Base-by-base conservation (phyloP, 2,113 vertebrate species). In the Cricetomys ansorgei region DNA sequence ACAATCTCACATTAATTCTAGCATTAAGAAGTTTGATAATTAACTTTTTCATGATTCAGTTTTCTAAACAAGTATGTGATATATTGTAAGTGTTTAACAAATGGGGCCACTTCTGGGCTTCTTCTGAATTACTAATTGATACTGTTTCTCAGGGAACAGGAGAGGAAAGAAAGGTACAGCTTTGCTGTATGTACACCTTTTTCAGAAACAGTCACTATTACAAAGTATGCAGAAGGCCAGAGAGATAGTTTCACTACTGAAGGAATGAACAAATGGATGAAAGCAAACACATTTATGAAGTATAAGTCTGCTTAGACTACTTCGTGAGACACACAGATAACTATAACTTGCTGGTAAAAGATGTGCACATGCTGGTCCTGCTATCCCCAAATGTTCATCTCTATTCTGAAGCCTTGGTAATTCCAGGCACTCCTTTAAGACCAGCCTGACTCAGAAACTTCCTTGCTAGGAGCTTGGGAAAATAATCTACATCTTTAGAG, bases 51-150 rank as follows among this genome's bases (percentile, higher is more conserved):
- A 73, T 76, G 40, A 77, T 69, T 96, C 29, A n/a, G 21, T 59
- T 95, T 92, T 65, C 76, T 80, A 69, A 48, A 50, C 45, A 86
- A 86, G 34, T 50, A 53, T 69, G 31, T 69, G 43, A 67, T 27
- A 69, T 57, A 15, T 64, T 50, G 3, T 69, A 80, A 72, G 29
- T 87, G 9, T 80, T 81, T n/a, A 48, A 86, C 29, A 86, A 91
- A 80, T 45, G 57, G 57, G n/a, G 13, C 29, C 53, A 86, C 84
- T 69, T 62, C 0, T 72, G 25, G 59, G 67, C 34, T 88, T 93
- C 11, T 45, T 40, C 75, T 94, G 73, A 91, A 89, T 53, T 89
- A 62, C 37, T 95, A 76, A 79, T 48, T 45, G 70, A 69, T 69
- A 87, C 59, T 53, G 59, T 57, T 85, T 83, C 43, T 70, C 48